These are phyloP conservation scores for Ammodytes dubius DNA, from an alignment of 2,113 vertebrate genomes.

Conservation along the genomic window DNA sequence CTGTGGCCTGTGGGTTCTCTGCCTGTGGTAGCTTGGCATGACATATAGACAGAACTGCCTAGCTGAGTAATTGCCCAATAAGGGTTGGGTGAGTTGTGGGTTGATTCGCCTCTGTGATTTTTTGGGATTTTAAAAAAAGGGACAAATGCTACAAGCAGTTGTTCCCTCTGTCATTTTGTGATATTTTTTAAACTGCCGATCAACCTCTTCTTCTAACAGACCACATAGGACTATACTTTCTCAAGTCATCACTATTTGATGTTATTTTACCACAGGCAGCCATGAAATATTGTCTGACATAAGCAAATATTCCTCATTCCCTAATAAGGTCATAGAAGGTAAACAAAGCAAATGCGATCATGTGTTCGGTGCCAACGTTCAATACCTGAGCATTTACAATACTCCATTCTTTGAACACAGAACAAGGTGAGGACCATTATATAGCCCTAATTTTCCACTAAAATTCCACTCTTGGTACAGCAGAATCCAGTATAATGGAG, in stretches of 20 bases:
- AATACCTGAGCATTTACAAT: neutral
- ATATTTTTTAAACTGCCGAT: no score
- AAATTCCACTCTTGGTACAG: neutral
- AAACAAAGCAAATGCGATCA: neutral
- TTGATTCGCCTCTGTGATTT: constrained; percentile 13
- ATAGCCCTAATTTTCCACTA: neutral
- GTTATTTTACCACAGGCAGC: neutral
- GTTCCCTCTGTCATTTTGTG: no score
- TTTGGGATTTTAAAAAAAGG: neutral
- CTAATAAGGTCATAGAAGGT: neutral
- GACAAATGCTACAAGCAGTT: neutral
- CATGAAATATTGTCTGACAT: neutral
- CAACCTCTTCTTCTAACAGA: no score
- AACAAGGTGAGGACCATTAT: neutral
- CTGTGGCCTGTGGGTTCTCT: neutral
- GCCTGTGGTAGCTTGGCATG: neutral
- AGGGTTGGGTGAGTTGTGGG: neutral
- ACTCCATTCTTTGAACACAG: neutral
- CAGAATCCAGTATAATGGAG: neutral
- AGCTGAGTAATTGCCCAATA: neutral
- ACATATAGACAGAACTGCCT: neutral
- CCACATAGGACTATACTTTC: no score
- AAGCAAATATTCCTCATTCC: neutral
- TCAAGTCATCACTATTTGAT: neutral
- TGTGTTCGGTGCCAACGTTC: neutral